phyloP scores from a whole-genome alignment of 2,113 vertebrate genomes.

The Athene noctua region DNA sequence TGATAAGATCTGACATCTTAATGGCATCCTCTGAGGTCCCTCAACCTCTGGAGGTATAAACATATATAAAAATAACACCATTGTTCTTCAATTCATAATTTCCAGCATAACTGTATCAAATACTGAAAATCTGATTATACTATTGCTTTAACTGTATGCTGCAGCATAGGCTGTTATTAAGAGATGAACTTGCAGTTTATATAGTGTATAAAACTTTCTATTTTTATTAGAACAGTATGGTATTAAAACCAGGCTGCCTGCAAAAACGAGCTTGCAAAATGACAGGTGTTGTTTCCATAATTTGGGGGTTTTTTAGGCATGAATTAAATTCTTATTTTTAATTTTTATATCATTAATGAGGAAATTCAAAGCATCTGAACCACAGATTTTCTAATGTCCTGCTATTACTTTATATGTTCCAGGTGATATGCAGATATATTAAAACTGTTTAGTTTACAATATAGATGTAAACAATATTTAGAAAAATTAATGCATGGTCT shows the following conservation, averaged over 20 bases:
- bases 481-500: not conserved
- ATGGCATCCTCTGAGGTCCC: not conserved
- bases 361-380: conserved; percentile 11
- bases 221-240: conserved; percentile 17
- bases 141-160: not conserved
- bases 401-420: not conserved
- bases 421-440: not conserved
- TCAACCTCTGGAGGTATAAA: not conserved
- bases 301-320: not conserved
- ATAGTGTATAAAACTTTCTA: not conserved
- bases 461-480: not conserved
- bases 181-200: not conserved
- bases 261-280: not conserved
- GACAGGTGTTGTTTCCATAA: conserved; percentile 1
- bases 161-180: not conserved
- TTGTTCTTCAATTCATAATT: not conserved
- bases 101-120: not conserved
- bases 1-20: conserved; percentile 14
- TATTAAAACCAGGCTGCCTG: not conserved
- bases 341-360: not conserved
- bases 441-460: not conserved
- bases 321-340: not conserved
- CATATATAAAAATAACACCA: not conserved
- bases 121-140: not conserved
- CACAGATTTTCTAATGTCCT: not conserved